Evolutionary conservation across 1,140 invertebrate genomes (phyloP), one percentile per base, ranked within the genome.

Genomic region (Acromyrmex heyeri): DNA sequence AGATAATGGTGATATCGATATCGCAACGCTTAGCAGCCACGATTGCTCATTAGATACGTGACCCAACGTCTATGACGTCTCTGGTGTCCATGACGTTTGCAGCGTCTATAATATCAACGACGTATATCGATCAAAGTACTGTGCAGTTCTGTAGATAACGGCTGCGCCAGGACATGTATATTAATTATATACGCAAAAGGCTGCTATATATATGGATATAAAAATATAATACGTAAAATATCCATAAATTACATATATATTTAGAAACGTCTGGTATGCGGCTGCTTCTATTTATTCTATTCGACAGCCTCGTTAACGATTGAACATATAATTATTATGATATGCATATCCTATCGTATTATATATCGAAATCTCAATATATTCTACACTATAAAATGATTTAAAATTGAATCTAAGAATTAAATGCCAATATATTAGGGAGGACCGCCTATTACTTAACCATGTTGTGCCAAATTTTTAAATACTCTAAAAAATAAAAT

Each of bases 21-120:
- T 87, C 50, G 64, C 50, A 53, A 67, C 65, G 55, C 34, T 70
- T 88, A 48, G 62, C 21, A 18, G 10, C n/a, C 67, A 59, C 79
- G 67, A 69, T 79, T 77, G 70, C 76, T 72, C 73, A 70, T 88
- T 88, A 77, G 87, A 89, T 86, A 70, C 79, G 86, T 86, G 77
- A 81, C 55, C 77, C 55, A 21, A 53, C 44, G 85, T 50, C 85
- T 69, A 72, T 86, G 44, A 86, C 62, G 85, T 67, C 50, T 73
- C 79, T n/a, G 57, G 38, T 75, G 69, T 75, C 53, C 55, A 44
- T 79, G 85, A 86, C 85, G 85, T 86, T 82, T 67, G 75, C 64
- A n/a, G 8, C 55, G 73, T 67, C 44, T 86, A 79, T 67, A 79
- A 79, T 59, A 57, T 67, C 76, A 69, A 78, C 50, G 73, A 67